Evolutionary conservation across 2,888 invertebrate genomes (phyloP).

Genomic region (Drosophila kambysellisi): DNA sequence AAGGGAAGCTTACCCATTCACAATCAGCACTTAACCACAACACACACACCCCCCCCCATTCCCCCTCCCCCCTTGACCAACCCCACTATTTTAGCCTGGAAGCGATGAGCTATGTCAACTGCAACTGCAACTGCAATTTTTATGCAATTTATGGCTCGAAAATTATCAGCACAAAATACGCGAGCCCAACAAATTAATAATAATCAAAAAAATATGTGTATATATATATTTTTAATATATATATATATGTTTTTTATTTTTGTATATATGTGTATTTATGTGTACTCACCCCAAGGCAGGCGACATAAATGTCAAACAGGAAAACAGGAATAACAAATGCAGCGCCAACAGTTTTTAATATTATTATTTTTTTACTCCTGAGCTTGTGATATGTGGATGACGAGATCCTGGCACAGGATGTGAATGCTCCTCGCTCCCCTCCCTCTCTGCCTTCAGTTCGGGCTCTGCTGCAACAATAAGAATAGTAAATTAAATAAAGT

Average conservation of each 20-base stretch:
- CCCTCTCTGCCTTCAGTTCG: slow-evolving; percentile 4
- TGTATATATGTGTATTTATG: neutral
- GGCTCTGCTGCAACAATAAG: slow-evolving; percentile 23
- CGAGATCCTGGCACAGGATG: slow-evolving; percentile 19
- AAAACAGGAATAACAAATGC: slow-evolving; percentile 44
- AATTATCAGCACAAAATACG: slow-evolving; percentile 62
- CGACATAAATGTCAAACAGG: slow-evolving; percentile 57
- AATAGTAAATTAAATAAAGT: slow-evolving; percentile 3
- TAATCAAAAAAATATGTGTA: slow-evolving; percentile 17
- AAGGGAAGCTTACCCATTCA: slow-evolving; percentile 24
- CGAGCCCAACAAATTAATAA: slow-evolving; percentile 57
- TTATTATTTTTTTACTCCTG: slow-evolving; percentile 16
- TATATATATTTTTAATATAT: neutral
- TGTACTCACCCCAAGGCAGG: slow-evolving; percentile 50
- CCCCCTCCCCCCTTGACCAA: neutral
- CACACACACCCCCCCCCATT: too few species aligned
- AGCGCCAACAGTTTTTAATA: slow-evolving; percentile 37
- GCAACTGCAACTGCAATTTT: slow-evolving; percentile 32
- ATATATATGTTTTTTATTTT: neutral
- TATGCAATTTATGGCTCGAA: slow-evolving; percentile 62
- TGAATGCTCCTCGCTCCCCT: neutral
- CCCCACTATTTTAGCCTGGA: neutral
- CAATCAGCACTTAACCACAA: slow-evolving; percentile 13
- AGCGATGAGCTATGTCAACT: slow-evolving; percentile 2
- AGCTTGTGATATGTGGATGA: slow-evolving; percentile 11